These are phyloP conservation scores for Zaprionus obscuricornis DNA, from an alignment of 2,888 invertebrate genomes.

Conservation along the genomic window DNA sequence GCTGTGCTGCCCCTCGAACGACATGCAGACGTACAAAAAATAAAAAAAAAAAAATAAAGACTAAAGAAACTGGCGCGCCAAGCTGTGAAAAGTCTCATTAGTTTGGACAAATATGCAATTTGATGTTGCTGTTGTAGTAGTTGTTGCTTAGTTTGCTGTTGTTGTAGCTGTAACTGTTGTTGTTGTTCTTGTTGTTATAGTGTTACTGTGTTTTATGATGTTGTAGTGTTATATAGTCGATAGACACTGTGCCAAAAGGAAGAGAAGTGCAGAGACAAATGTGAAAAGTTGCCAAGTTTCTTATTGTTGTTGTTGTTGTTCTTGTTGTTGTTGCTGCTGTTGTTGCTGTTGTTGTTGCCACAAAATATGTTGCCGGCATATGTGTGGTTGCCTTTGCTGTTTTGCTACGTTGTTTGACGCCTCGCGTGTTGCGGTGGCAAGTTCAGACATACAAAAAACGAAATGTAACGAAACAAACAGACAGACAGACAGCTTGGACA, in stretches of 20 bases:
- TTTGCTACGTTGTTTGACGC: too few species aligned
- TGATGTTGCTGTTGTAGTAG: slow-evolving; percentile 49
- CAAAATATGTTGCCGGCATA: slow-evolving; percentile 14
- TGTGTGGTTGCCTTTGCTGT: slow-evolving; percentile 38
- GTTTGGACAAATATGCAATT: slow-evolving; percentile 78
- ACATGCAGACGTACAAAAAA: not conserved
- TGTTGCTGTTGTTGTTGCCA: slow-evolving; percentile 25
- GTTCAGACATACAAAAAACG: too few species aligned
- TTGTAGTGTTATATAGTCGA: slow-evolving; percentile 37
- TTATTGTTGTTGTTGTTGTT: slow-evolving; percentile 12
- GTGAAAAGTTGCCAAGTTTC: slow-evolving; percentile 68
- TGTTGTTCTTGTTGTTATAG: slow-evolving; percentile 6
- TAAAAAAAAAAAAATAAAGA: slow-evolving; percentile 4
- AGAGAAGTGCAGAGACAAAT: slow-evolving; percentile 44
- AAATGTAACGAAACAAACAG: too few species aligned
- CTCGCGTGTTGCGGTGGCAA: slow-evolving; percentile 75
- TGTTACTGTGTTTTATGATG: slow-evolving; percentile 29
- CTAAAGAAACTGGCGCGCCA: slow-evolving; percentile 55
- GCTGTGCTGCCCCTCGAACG: slow-evolving; percentile 50
- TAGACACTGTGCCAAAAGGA: slow-evolving; percentile 28
- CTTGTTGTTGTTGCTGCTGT: slow-evolving; percentile 26
- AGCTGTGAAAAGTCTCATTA: slow-evolving; percentile 80
- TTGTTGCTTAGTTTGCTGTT: slow-evolving; percentile 4
- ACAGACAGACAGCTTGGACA: slow-evolving; percentile 20
- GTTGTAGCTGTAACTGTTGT: slow-evolving; percentile 1